phyloP scores from a whole-genome alignment of 2,888 invertebrate genomes.

The Halictus quadricinctus region DNA sequence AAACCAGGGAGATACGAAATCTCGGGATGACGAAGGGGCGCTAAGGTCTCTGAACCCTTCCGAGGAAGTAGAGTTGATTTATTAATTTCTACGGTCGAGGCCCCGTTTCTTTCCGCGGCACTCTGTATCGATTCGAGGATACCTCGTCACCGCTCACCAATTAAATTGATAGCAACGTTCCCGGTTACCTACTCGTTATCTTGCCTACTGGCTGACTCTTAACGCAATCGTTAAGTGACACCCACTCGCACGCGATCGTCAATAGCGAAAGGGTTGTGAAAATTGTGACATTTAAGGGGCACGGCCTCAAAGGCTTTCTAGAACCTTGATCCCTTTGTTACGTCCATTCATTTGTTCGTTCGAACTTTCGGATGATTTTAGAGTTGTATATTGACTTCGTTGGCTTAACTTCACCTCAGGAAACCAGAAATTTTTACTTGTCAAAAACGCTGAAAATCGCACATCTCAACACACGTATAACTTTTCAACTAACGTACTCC shows the following conservation, averaged over 20 bases:
- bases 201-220: conserved; percentile 26
- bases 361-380: not conserved
- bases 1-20: conserved; percentile 59
- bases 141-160: conserved; percentile 62
- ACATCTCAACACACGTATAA: no score
- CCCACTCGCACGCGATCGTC: conserved; percentile 33
- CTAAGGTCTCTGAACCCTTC: conserved; percentile 52
- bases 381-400: not conserved
- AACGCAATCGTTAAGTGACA: conserved; percentile 59
- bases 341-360: not conserved
- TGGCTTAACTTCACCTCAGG: no score
- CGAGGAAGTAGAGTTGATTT: conserved; percentile 60
- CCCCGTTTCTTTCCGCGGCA: conserved; percentile 30
- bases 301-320: not conserved
- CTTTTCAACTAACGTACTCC: no score
- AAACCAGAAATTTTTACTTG: no score
- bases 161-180: conserved; percentile 71
- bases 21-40: conserved; percentile 56
- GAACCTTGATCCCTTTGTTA: not conserved
- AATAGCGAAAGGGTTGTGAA: conserved; percentile 7
- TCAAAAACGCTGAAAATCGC: no score
- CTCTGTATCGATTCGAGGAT: conserved; percentile 64
- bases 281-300: conserved; percentile 2
- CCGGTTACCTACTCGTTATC: conserved; percentile 64
- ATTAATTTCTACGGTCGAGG: conserved; percentile 67